These are phyloP conservation scores for Brachionus koreanus DNA, from an alignment of 1,140 invertebrate genomes.

Conservation along the genomic window DNA sequence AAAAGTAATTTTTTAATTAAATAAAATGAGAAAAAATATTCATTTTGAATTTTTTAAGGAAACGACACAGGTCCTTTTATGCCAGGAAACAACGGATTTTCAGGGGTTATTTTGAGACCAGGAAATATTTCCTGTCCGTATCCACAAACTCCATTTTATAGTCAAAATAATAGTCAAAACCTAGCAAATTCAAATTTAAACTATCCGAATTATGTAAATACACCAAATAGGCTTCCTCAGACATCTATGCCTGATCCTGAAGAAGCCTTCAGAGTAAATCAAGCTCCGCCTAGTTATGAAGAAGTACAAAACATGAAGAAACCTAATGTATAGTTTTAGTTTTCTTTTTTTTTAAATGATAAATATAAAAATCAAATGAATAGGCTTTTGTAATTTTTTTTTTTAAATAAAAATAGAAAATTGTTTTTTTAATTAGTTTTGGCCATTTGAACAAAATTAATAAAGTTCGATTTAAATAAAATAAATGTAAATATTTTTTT, in stretches of 20 bases:
- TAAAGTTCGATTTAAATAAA: neutral
- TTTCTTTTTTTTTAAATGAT: neutral
- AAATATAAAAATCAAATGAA: neutral
- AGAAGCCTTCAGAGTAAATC: neutral
- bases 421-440: neutral
- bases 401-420: neutral
- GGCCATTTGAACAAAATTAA: neutral
- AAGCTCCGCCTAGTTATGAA: constrained; percentile 27
- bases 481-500: no score
- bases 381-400: neutral
- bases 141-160: neutral
- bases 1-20: neutral
- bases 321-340: neutral
- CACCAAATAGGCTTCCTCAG: neutral
- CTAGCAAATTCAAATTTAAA: neutral
- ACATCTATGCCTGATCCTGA: neutral
- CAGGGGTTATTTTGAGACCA: neutral
- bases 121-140: neutral
- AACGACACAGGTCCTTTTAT: neutral
- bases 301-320: constrained; percentile 7
- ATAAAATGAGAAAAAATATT: neutral
- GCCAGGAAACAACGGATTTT: neutral
- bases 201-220: neutral
- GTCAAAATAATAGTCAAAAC: neutral
- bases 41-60: neutral